A percentile compares a stretch with the other conserved stretches of the same genome.
These are phyloP conservation scores for Junco hyemalis DNA, from an alignment of 2,113 vertebrate species.

Conservation along the genomic window DNA sequence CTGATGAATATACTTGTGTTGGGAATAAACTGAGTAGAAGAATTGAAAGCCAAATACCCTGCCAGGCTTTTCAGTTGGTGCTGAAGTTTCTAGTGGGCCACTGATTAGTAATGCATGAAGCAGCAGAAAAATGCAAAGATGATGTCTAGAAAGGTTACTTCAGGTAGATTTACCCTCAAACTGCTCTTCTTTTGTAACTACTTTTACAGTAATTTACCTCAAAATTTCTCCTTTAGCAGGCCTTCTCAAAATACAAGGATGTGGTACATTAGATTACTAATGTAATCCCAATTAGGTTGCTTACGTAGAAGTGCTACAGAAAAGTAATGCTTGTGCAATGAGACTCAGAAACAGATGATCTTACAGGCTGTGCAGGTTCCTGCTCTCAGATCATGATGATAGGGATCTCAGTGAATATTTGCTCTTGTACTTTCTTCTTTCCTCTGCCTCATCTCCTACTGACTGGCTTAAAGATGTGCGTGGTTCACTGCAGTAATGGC, in stretches of 20 bases:
- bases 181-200: slow-evolving; percentile 50
- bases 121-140: slow-evolving; percentile 54
- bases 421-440: slow-evolving; percentile 59
- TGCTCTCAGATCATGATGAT: slow-evolving; percentile 72
- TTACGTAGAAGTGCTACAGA: slow-evolving; percentile 57
- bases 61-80: slow-evolving; percentile 73
- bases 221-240: slow-evolving; percentile 24
- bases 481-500: background rate
- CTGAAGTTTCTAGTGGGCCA: slow-evolving; percentile 70
- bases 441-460: slow-evolving; percentile 29
- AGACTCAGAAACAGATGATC: slow-evolving; percentile 73
- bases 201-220: slow-evolving; percentile 54
- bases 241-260: slow-evolving; percentile 68
- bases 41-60: slow-evolving; percentile 78
- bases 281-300: slow-evolving; percentile 36
- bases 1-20: slow-evolving; percentile 77
- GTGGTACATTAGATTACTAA: slow-evolving; percentile 7
- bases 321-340: slow-evolving; percentile 77
- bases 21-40: slow-evolving; percentile 78
- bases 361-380: slow-evolving; percentile 67
- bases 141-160: slow-evolving; percentile 37
- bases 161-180: slow-evolving; percentile 72
- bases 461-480: slow-evolving; percentile 8
- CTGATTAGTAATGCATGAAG: slow-evolving; percentile 72
- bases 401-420: slow-evolving; percentile 74